A percentile compares a stretch with the other conserved stretches of the same genome.
These are phyloP conservation scores for Hypotaenidia okinawae DNA, from an alignment of 2,797 vertebrate species.

Conservation along the genomic window DNA sequence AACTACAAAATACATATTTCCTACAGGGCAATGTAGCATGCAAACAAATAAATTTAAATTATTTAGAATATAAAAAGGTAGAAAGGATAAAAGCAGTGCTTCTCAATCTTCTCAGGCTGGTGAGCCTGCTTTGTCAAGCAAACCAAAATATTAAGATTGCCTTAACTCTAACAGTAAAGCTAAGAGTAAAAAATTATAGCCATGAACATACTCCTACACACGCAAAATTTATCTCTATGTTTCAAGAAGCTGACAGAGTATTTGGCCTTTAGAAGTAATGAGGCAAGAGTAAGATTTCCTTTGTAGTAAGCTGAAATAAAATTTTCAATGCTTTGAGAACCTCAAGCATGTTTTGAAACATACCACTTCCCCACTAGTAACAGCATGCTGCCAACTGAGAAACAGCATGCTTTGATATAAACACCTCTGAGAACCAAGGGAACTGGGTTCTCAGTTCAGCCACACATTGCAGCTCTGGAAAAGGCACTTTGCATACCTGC, in stretches of 20 bases:
- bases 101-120: background rate
- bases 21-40: background rate
- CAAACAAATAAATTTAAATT: background rate
- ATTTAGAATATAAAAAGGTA: background rate
- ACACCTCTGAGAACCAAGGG: background rate
- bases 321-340: background rate
- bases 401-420: background rate
- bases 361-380: background rate
- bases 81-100: background rate
- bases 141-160: background rate
- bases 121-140: background rate
- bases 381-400: background rate
- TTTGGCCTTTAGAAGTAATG: background rate
- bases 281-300: background rate
- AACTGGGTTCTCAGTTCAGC: background rate
- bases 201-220: background rate
- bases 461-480: background rate
- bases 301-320: background rate
- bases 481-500: background rate
- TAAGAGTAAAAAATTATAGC: background rate
- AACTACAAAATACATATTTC: background rate
- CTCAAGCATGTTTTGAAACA: background rate
- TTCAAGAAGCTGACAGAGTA: slow-evolving; percentile 5
- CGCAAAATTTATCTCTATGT: background rate
- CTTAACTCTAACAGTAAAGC: background rate